Evolutionary conservation across 2,888 invertebrate species (phyloP).

Genomic region (Cephus runcator): DNA sequence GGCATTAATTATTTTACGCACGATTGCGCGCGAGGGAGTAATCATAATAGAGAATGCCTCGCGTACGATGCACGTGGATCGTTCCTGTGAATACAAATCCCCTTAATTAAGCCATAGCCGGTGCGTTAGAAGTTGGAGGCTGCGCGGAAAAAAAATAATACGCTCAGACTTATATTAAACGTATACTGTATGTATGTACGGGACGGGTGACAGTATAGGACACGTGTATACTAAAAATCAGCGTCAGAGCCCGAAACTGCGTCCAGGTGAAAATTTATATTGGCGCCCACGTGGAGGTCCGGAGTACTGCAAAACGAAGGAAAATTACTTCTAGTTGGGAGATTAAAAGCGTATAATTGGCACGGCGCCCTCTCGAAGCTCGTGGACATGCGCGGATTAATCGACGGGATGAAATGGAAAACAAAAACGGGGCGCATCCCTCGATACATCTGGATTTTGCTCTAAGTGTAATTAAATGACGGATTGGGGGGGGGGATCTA

Average conservation of each 20-base stretch:
- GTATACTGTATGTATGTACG: neutral
- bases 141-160: neutral
- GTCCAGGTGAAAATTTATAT: neutral
- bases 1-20: constrained; percentile 3
- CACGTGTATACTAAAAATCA: neutral
- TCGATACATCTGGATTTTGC: neutral
- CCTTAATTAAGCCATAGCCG: neutral
- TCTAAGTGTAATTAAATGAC: neutral
- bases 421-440: neutral
- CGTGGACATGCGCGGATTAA: neutral
- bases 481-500: neutral
- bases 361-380: neutral
- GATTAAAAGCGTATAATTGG: neutral
- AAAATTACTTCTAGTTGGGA: neutral
- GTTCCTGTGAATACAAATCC: neutral
- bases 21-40: neutral
- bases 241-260: neutral
- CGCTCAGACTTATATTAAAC: neutral
- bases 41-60: neutral
- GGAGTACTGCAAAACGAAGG: neutral
- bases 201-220: neutral
- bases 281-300: neutral
- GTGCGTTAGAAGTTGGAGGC: neutral
- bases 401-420: neutral
- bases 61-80: neutral